Evolutionary conservation across 2,888 invertebrate species (phyloP).

Genomic region (Diadromus collaris): DNA sequence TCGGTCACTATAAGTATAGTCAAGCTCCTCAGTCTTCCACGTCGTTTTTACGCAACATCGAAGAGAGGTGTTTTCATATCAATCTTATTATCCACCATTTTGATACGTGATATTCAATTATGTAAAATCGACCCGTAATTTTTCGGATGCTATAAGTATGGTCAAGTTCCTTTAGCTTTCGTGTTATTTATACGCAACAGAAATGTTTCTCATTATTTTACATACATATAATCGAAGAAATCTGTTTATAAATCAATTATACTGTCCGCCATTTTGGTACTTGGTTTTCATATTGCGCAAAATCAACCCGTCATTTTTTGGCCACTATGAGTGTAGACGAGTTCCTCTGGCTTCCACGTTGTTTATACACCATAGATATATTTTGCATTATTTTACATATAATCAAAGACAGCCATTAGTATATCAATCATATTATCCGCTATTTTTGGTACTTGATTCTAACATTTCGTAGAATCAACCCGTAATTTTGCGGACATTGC

Average conservation of each 20-base stretch:
- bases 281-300: too few species aligned
- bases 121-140: background rate
- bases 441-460: background rate
- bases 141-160: too few species aligned
- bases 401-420: background rate
- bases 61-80: background rate
- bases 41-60: background rate
- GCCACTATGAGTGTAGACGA: too few species aligned
- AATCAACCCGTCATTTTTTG: too few species aligned
- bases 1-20: too few species aligned
- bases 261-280: too few species aligned
- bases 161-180: background rate
- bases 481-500: background rate
- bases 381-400: background rate
- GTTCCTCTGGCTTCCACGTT: background rate
- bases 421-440: background rate
- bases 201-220: background rate
- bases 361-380: background rate
- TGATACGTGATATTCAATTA: background rate
- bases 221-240: too few species aligned
- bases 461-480: background rate
- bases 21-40: too few species aligned
- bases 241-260: too few species aligned
- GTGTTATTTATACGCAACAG: background rate
- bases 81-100: background rate